phyloP scores from a whole-genome alignment of 1,140 invertebrate genomes.

The Belonocnema kinseyi region DNA sequence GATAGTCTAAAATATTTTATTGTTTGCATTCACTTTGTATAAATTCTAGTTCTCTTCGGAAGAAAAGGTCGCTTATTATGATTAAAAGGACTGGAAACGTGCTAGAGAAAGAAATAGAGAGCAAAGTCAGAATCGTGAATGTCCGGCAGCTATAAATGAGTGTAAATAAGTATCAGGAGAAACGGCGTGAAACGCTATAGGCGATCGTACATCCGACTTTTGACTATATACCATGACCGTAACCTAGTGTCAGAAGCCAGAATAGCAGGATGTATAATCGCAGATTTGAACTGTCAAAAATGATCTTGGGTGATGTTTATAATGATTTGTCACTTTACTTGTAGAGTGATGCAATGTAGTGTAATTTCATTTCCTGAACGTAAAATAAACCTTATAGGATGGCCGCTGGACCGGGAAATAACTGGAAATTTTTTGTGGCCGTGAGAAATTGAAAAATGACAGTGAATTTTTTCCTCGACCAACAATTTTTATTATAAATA shows the following conservation, averaged over 20 bases:
- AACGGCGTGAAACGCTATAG: constrained; percentile 23
- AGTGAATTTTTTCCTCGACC: no score
- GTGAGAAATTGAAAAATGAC: no score
- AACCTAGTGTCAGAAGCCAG: constrained; percentile 20
- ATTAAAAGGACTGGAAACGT: not conserved
- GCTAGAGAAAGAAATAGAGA: not conserved
- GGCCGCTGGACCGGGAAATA: no score
- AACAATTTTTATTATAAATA: no score
- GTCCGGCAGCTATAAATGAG: constrained; percentile 27
- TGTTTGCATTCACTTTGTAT: not conserved
- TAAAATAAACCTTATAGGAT: no score
- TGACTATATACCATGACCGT: constrained; percentile 13
- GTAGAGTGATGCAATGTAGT: no score
- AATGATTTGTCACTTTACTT: no score
- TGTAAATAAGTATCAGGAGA: constrained; percentile 20
- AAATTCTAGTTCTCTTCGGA: not conserved
- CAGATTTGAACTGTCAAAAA: not conserved
- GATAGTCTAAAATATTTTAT: no score
- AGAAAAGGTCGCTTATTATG: constrained; percentile 10
- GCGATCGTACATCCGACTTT: constrained; percentile 19
- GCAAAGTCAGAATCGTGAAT: constrained; percentile 14
- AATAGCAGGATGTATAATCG: constrained; percentile 18
- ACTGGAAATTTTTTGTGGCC: no score
- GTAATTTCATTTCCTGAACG: no score
- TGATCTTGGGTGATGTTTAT: no score